These are phyloP conservation scores for Catharus bicknelli DNA, from an alignment of 2,113 vertebrate species.

Conservation along the genomic window DNA sequence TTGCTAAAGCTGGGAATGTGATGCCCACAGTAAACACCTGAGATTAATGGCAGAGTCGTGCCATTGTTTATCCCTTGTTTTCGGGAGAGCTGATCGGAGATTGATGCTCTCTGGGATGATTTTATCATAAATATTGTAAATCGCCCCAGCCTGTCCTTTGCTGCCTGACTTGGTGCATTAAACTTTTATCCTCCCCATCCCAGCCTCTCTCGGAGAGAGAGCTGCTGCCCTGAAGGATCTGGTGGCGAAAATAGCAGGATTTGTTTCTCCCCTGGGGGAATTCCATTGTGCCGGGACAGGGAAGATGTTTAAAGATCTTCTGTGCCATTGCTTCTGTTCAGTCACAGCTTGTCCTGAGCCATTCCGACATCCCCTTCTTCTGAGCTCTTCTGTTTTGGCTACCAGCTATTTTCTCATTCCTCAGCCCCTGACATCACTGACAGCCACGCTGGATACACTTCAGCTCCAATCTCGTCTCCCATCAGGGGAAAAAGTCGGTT, in stretches of 20 bases:
- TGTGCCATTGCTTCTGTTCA: neutral
- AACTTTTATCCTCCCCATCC: neutral
- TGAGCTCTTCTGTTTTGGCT: neutral
- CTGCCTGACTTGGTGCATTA: neutral
- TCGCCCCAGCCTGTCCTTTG: neutral
- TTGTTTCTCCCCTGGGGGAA: neutral
- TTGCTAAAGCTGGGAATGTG: neutral
- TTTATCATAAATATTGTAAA: constrained; percentile 37
- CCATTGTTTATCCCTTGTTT: neutral
- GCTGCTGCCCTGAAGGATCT: neutral
- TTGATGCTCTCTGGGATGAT: neutral
- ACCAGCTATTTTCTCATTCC: constrained; percentile 17
- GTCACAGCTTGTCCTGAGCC: neutral
- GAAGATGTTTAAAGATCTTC: constrained; percentile 16
- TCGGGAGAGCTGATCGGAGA: neutral
- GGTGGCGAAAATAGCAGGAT: neutral
- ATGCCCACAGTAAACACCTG: neutral
- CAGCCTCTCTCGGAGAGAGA: neutral
- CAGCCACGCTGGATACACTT: neutral
- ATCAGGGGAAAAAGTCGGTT: fast-evolving
- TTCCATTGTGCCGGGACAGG: fast-evolving
- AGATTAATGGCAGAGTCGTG: neutral
- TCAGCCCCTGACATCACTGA: neutral
- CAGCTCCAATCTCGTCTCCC: neutral
- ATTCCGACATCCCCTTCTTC: neutral